Evolutionary conservation across 2,113 vertebrate genomes (phyloP).

Genomic region (Antechinus flavipes): DNA sequence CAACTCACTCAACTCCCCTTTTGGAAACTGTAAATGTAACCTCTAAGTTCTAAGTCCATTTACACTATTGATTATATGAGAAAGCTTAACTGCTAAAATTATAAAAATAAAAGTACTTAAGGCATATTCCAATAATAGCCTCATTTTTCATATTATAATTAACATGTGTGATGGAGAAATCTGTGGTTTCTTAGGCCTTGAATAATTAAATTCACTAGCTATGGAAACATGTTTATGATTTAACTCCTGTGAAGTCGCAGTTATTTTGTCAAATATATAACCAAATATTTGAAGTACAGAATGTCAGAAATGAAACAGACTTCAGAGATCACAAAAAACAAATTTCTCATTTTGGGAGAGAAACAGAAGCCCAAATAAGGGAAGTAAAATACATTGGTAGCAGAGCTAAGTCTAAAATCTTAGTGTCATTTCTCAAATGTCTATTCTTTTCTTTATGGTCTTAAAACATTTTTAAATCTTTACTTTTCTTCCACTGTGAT

Average conservation of each 20-base stretch:
- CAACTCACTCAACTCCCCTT: background rate
- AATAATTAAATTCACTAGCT: background rate
- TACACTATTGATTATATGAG: background rate
- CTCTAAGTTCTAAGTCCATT: too few relatives aligned
- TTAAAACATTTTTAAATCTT: background rate
- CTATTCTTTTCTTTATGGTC: fast-evolving
- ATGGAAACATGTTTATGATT: background rate
- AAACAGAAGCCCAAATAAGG: background rate
- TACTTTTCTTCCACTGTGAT: background rate
- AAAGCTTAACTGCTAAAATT: background rate
- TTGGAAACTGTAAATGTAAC: fast-evolving
- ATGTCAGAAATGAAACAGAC: background rate
- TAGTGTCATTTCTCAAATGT: background rate
- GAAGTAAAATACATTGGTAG: background rate
- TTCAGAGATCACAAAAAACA: background rate
- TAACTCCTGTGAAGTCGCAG: background rate
- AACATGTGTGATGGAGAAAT: background rate
- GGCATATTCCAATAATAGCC: background rate
- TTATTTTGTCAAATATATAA: background rate
- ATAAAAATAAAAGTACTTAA: background rate
- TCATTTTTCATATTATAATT: background rate
- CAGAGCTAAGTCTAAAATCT: background rate
- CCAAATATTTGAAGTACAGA: background rate
- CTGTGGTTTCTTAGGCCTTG: background rate
- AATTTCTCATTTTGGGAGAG: background rate